Evolutionary conservation across 53 echinoderm and acorn worm species (phyloP), one percentile per base, ranked within the genome.

Genomic region (Crossaster papposus): DNA sequence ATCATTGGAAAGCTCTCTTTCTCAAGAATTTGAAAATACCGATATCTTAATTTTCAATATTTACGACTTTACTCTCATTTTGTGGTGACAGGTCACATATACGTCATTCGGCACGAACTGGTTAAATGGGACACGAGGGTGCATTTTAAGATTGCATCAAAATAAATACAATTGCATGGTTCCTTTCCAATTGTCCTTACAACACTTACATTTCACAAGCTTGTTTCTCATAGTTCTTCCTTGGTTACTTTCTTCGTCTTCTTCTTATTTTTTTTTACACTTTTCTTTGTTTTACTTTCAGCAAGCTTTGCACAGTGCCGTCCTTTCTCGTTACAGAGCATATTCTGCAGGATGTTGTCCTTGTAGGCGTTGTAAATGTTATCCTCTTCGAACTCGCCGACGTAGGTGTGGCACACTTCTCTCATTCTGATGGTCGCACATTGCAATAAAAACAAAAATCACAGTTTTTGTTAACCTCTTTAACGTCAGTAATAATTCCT

Each of bases 301-400:
- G 22, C 35, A 23, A 86, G 58, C 35, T 87, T 87, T 1, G 87
- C 87, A 79, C 97, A 97, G 55, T 91, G 91, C 36, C 91, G 82
- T 5, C 93, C 85, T 37, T 90, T 70, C 24, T 81, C 88, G 29
- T 83, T 37, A 65, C 97, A 97, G 5, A 97, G 82, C 14, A 82
- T 89, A 22, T 95, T 79, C 36, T 91, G 79, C 63, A 97, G 65
- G 3, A 92, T 90, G 18, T 90, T 90, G 33, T 95, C 75, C 50
- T 90, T 80, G 87, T 94, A 97, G 72, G 81, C 85, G 22, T 90
- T 71, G 55, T 95, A 97, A 32, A 97, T 92, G 30, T 87, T 93
- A 0, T 94, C 95, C 72, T 97, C 97, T 0, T 90, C 97, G 18
- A 88, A 79, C 31, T 97, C 94, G 2, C 97, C 97, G 10, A 94